Conservation (phyloP, 2,113 vertebrate genomes). For the Aldabrachelys gigantea region DNA sequence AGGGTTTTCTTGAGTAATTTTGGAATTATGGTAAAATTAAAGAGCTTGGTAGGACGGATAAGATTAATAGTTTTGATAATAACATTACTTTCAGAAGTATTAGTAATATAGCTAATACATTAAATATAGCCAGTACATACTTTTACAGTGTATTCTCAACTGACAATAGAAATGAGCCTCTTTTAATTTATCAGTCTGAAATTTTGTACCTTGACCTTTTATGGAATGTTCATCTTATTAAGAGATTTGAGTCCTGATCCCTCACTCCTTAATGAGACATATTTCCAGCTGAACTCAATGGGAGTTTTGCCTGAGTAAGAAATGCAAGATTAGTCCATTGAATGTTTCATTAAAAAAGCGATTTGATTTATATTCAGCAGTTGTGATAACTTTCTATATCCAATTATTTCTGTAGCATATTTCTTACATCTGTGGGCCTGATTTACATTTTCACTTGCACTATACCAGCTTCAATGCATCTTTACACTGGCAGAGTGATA, state of each 20-base stretch:
- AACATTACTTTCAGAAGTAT: neutral
- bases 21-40: neutral
- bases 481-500: neutral
- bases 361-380: neutral
- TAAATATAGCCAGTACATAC: neutral
- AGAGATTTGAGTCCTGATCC: neutral
- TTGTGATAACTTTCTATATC: neutral
- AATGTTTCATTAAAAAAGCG: neutral
- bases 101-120: neutral
- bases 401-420: neutral
- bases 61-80: neutral
- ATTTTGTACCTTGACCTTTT: neutral
- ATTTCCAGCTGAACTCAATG: neutral
- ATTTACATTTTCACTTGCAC: neutral
- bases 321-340: neutral
- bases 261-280: neutral
- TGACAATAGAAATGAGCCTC: neutral
- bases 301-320: neutral
- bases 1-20: neutral
- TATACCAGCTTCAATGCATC: neutral
- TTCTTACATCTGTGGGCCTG: neutral
- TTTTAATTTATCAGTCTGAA: neutral
- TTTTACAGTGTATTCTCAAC: neutral
- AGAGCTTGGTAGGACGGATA: neutral
- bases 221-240: neutral